These are phyloP conservation scores for Sapayoa aenigma DNA, from an alignment of 2,113 vertebrate species.

Conservation along the genomic window DNA sequence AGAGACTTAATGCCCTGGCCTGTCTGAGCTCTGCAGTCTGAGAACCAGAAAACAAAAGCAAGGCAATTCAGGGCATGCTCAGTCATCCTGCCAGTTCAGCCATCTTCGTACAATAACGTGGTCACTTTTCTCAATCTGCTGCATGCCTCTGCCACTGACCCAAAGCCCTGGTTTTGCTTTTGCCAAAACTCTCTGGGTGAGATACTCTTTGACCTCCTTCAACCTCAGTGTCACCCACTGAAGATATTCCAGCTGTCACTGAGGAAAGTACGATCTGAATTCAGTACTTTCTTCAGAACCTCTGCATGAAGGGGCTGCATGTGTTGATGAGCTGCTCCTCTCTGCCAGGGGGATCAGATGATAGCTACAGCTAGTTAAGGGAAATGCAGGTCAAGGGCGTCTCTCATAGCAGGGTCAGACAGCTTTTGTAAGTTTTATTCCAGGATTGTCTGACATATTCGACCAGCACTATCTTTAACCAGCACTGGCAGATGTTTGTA, in stretches of 20 bases:
- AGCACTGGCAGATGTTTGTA: neutral
- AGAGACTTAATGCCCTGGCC: neutral
- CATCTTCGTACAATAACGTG: neutral
- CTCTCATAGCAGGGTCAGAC: neutral
- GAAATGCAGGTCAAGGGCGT: neutral
- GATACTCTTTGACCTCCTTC: neutral
- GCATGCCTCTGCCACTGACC: neutral
- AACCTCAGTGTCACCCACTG: neutral
- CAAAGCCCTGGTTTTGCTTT: neutral
- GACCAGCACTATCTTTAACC: neutral
- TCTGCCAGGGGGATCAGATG: neutral
- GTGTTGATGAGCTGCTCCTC: neutral
- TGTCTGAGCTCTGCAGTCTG: neutral
- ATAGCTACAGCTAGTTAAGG: neutral
- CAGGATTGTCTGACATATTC: neutral
- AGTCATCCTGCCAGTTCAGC: neutral
- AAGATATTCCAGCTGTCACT: neutral
- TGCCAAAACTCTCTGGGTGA: neutral
- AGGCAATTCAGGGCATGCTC: neutral
- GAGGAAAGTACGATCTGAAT: fast-evolving
- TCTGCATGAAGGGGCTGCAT: neutral
- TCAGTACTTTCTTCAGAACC: neutral
- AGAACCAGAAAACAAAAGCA: neutral
- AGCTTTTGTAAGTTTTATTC: neutral
- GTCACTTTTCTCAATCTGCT: neutral